Percentiles rank a stretch among this genome's conserved stretches.
These are phyloP conservation scores for Sciurus carolinensis DNA, from an alignment of 2,797 vertebrate species.

Conservation along the genomic window DNA sequence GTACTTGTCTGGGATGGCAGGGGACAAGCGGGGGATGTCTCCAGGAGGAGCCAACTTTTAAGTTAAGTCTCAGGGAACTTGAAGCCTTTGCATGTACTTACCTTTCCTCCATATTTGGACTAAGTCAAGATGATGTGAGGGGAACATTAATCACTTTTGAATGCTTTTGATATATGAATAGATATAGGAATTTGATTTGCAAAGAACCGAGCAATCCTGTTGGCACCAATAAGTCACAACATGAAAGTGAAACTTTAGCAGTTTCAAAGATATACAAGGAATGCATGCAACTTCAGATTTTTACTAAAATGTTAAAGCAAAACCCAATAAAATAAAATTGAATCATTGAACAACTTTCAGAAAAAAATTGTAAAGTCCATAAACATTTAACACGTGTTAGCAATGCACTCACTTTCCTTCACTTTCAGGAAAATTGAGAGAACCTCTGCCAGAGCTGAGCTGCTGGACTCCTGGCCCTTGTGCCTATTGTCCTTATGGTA, in stretches of 20 bases:
- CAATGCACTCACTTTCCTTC: background rate
- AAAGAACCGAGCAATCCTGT: slow-evolving; percentile 61
- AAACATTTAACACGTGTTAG: slow-evolving; percentile 14
- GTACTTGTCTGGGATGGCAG: background rate
- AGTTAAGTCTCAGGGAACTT: slow-evolving; percentile 43
- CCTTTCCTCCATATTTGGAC: slow-evolving; percentile 53
- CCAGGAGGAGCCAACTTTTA: slow-evolving; percentile 28
- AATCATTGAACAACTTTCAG: background rate
- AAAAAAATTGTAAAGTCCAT: background rate
- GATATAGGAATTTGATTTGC: background rate
- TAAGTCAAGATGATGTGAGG: slow-evolving; percentile 32
- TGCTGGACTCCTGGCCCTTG: background rate
- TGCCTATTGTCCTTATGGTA: background rate
- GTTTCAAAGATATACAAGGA: slow-evolving; percentile 39
- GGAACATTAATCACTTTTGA: slow-evolving; percentile 61
- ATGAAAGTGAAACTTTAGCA: slow-evolving; percentile 21
- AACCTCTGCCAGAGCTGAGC: background rate
- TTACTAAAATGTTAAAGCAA: background rate
- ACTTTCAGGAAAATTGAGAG: background rate
- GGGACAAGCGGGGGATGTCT: background rate
- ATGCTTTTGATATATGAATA: slow-evolving; percentile 53
- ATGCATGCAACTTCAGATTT: slow-evolving; percentile 9
- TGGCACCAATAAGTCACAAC: slow-evolving; percentile 22
- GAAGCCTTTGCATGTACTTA: background rate
- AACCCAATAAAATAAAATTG: background rate